Evolutionary conservation across 37 sponge, comb jelly and placozoan species (phyloP).

Genomic region (Cladorhizidae sp.): DNA sequence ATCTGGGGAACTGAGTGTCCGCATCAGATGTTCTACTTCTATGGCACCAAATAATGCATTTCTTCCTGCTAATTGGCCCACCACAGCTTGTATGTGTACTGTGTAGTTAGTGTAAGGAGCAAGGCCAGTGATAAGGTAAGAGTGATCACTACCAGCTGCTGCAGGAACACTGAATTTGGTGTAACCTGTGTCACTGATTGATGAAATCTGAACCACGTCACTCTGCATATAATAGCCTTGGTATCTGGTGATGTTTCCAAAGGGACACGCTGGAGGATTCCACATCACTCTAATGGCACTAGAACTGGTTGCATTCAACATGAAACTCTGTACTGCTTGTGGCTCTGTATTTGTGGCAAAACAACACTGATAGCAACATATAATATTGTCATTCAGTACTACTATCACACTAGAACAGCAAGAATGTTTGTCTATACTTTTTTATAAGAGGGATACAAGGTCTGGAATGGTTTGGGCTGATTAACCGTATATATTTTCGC

Average conservation of each 20-base stretch:
- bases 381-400: too few relatives aligned
- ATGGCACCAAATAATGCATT: background rate
- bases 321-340: background rate
- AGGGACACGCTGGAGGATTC: background rate
- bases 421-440: too few relatives aligned
- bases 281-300: constrained; percentile 10
- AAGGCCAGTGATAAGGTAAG: background rate
- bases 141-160: background rate
- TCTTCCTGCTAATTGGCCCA: background rate
- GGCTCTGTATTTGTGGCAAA: background rate
- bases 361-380: background rate
- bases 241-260: constrained; percentile 13
- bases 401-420: too few relatives aligned
- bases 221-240: background rate
- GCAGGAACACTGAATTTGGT: background rate
- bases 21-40: background rate
- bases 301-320: background rate
- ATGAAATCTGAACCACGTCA: background rate
- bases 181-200: background rate
- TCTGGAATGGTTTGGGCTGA: too few relatives aligned
- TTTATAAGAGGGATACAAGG: too few relatives aligned
- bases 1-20: constrained; percentile 8
- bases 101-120: constrained; percentile 17
- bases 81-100: constrained; percentile 14
- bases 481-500: too few relatives aligned